phyloP scores from a whole-genome alignment of 2,888 invertebrate genomes.

The Crossocerus cetratus region DNA sequence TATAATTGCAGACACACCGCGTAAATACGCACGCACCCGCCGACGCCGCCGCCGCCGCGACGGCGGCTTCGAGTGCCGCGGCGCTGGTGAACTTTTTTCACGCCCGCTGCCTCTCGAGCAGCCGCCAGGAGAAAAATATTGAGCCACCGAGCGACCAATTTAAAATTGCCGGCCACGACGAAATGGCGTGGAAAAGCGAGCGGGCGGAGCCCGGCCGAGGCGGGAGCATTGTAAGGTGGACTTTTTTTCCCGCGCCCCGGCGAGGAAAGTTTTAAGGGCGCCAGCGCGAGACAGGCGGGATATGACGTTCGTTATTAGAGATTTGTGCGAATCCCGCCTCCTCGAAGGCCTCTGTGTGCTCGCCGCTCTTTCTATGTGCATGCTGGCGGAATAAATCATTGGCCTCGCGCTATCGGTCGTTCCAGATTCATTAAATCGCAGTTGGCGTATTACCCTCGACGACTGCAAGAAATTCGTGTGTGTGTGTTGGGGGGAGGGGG shows the following conservation, averaged over 20 bases:
- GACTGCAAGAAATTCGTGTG: too few relatives aligned
- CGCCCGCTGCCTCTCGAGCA: neutral
- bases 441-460: too few relatives aligned
- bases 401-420: too few relatives aligned
- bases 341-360: too few relatives aligned
- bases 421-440: too few relatives aligned
- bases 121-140: neutral
- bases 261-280: neutral
- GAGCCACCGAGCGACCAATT: neutral
- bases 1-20: neutral
- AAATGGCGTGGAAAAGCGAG: neutral
- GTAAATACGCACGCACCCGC: neutral
- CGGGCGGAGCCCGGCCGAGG: neutral
- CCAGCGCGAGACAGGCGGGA: neutral
- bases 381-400: too few relatives aligned
- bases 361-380: too few relatives aligned
- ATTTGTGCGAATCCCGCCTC: too few relatives aligned
- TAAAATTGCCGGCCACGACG: neutral
- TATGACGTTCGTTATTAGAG: neutral
- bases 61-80: neutral
- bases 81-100: slow-evolving; percentile 1
- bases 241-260: neutral
- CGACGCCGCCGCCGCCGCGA: neutral
- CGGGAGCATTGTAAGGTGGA: too few relatives aligned
- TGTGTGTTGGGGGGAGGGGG: slow-evolving; percentile 24